These are phyloP conservation scores for Crossocerus cetratus DNA, from an alignment of 2,888 invertebrate genomes.

Conservation along the genomic window DNA sequence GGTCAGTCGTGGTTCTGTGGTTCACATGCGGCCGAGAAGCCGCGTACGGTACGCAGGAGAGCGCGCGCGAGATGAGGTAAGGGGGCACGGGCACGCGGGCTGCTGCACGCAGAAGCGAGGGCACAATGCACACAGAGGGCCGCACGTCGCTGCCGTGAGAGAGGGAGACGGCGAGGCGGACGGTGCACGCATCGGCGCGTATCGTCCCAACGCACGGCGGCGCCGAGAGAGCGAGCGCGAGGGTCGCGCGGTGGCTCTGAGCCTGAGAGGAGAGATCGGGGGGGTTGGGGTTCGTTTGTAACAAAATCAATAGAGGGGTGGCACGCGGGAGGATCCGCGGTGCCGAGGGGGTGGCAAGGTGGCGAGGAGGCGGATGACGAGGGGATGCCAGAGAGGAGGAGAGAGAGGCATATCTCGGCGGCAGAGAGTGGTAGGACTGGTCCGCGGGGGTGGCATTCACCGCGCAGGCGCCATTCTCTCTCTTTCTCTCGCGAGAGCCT, in stretches of 20 bases:
- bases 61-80: too few species aligned
- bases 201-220: slow-evolving; percentile 63
- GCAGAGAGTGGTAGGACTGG: slow-evolving; percentile 38
- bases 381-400: slow-evolving; percentile 28
- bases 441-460: slow-evolving; percentile 56
- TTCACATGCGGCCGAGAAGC: not conserved
- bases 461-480: slow-evolving; percentile 61
- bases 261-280: slow-evolving; percentile 14
- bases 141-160: too few species aligned
- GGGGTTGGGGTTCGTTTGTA: slow-evolving; percentile 75
- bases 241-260: slow-evolving; percentile 49
- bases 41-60: too few species aligned
- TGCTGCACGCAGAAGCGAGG: too few species aligned
- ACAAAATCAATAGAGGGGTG: slow-evolving; percentile 78
- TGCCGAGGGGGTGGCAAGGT: slow-evolving; percentile 39
- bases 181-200: slow-evolving; percentile 68
- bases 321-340: slow-evolving; percentile 72
- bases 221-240: slow-evolving; percentile 51
- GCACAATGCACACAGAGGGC: too few species aligned
- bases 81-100: not conserved
- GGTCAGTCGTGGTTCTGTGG: not conserved
- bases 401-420: slow-evolving; percentile 22
- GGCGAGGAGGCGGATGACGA: slow-evolving; percentile 33
- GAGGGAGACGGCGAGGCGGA: slow-evolving; percentile 4
- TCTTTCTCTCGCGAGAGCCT: slow-evolving; percentile 7